Conservation (phyloP, 2,113 vertebrate genomes). For the Catagonus wagneri region DNA sequence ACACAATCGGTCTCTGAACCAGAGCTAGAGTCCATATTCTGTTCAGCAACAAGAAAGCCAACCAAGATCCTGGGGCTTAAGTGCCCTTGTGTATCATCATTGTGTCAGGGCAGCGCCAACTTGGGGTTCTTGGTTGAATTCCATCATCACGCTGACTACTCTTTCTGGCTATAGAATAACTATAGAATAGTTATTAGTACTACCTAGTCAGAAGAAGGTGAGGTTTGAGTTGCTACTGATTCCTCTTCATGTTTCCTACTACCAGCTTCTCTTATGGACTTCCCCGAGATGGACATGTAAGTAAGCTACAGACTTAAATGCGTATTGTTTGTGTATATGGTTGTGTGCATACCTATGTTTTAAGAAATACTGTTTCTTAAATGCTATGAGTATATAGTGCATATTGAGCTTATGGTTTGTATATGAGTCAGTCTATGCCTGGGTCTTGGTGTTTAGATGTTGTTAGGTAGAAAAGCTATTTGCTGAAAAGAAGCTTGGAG, state of each 20-base stretch:
- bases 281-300: background rate
- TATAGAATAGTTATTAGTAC: background rate
- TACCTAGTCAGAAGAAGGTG: background rate
- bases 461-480: background rate
- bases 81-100: background rate
- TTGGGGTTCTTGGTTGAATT: background rate
- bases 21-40: background rate
- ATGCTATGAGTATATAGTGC: background rate
- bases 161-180: background rate
- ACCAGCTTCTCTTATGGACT: background rate
- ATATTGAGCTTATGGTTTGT: background rate
- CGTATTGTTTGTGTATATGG: background rate
- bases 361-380: constrained; percentile 11
- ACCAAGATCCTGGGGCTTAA: background rate
- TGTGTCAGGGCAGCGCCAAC: background rate
- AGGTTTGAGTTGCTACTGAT: background rate
- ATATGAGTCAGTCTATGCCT: background rate
- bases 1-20: background rate
- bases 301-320: background rate
- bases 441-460: background rate
- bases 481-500: constrained; percentile 19
- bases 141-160: background rate
- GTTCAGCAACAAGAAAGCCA: background rate
- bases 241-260: background rate
- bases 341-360: background rate